phyloP scores from a whole-genome alignment of 2,113 vertebrate genomes.

The Melanerpes aurifrons region DNA sequence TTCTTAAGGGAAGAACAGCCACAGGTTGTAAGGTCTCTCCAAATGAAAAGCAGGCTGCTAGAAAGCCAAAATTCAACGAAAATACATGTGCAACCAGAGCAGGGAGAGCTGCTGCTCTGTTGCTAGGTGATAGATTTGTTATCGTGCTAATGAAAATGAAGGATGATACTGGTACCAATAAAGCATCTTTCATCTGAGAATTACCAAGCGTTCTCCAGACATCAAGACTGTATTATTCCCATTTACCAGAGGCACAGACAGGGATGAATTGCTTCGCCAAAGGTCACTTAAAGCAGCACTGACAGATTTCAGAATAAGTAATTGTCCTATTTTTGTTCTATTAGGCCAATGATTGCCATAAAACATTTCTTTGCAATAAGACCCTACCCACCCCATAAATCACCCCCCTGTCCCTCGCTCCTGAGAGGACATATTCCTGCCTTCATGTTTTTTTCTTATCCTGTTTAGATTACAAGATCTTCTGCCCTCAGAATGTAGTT shows the following conservation, averaged over 20 bases:
- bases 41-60: not conserved
- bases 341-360: slow-evolving; percentile 38
- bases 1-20: not conserved
- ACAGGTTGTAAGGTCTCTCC: not conserved
- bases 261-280: slow-evolving; percentile 62
- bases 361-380: slow-evolving; percentile 6
- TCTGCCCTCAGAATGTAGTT: accelerated
- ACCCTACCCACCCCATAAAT: not conserved
- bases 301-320: slow-evolving; percentile 39
- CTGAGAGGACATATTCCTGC: not conserved
- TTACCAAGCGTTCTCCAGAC: slow-evolving; percentile 41
- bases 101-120: slow-evolving; percentile 27
- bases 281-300: slow-evolving; percentile 41
- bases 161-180: slow-evolving; percentile 57
- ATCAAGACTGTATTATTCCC: slow-evolving; percentile 19
- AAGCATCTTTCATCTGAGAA: slow-evolving; percentile 63
- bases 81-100: not conserved
- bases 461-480: not conserved
- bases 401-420: not conserved
- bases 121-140: slow-evolving; percentile 67
- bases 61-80: slow-evolving; percentile 13
- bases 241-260: slow-evolving; percentile 31
- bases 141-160: slow-evolving; percentile 63
- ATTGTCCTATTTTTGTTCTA: slow-evolving; percentile 48
- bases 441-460: not conserved